Evolutionary conservation across 2,888 invertebrate species (phyloP).

Genomic region (Allygus modestus): DNA sequence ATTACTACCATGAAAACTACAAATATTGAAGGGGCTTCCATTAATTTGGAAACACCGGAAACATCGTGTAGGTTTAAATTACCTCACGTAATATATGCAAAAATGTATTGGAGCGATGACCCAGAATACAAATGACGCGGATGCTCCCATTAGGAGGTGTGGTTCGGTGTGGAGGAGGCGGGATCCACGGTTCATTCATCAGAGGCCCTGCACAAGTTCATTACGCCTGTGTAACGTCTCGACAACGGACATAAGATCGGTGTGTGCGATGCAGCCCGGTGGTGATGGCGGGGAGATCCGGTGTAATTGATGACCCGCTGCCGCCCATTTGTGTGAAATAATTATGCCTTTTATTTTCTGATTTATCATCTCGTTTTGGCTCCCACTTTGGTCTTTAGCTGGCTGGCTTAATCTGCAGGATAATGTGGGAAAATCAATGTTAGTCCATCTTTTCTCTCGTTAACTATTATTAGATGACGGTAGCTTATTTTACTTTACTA

Average conservation of each 20-base stretch:
- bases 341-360: not conserved
- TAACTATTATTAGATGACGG: too few species aligned
- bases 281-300: too few species aligned
- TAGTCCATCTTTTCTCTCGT: too few species aligned
- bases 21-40: too few species aligned
- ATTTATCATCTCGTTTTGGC: not conserved
- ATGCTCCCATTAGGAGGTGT: not conserved
- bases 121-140: not conserved
- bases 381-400: too few species aligned
- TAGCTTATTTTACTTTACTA: too few species aligned
- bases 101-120: conserved; percentile 29
- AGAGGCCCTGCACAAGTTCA: not conserved
- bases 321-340: not conserved
- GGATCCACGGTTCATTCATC: conserved; percentile 16
- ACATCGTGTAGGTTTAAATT: conserved; percentile 1
- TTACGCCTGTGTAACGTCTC: not conserved
- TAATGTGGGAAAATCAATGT: too few species aligned
- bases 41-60: not conserved
- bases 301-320: not conserved
- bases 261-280: too few species aligned
- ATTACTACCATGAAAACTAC: too few species aligned
- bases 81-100: conserved; percentile 1
- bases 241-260: not conserved
- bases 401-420: too few species aligned
- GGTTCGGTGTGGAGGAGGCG: not conserved